Base-by-base conservation (phyloP, 2,113 vertebrate genomes). In the Microtus pennsylvanicus region DNA sequence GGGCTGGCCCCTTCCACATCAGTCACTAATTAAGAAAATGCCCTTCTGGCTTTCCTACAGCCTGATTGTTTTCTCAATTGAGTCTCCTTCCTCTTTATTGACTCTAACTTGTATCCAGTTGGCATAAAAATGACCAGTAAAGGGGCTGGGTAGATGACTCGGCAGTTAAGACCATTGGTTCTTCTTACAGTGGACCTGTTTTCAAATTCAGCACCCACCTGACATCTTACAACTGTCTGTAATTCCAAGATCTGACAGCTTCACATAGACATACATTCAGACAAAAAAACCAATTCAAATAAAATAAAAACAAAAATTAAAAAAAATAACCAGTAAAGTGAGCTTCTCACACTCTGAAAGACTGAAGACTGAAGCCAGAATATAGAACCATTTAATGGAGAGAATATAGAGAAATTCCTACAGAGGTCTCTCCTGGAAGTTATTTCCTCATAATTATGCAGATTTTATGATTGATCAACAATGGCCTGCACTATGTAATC, bases 391-490 rank as follows among this genome's bases (percentile, higher is more conserved):
- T 92, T 45, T 92, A 70, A 83, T 19, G 3, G 19, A 90, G 16
- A 61, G 14, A 78, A 83, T 6, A 24, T 85, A 83, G n/a, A 10
- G 63, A 92, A 35, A 90, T 85, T 87, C 14, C n/a, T 45, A 65
- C 42, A 95, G 90, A 22, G 0, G 1, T 81, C 22, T 92, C n/a
- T 94, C 17, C 24, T 13, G 33, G 94, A 76, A 7, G 75, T 52
- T 88, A 77, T 50, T 12, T 72, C 6, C 12, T 92, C 33, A 81
- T 55, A 89, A 74, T 4, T 86, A 24, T 47, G 5, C 6, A 78
- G 19, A 92, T 93, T 83, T 97, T 8, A 30, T 13, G 12, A 90
- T 63, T 91, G 74, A 33, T 92, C 70, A 96, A 90, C 4, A 95
- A 13, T 19, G 55, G 19, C 82, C 50, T 26, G 87, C 47, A 83